Conservation (phyloP, 1,140 invertebrate species). For the Drosophila tani region DNA sequence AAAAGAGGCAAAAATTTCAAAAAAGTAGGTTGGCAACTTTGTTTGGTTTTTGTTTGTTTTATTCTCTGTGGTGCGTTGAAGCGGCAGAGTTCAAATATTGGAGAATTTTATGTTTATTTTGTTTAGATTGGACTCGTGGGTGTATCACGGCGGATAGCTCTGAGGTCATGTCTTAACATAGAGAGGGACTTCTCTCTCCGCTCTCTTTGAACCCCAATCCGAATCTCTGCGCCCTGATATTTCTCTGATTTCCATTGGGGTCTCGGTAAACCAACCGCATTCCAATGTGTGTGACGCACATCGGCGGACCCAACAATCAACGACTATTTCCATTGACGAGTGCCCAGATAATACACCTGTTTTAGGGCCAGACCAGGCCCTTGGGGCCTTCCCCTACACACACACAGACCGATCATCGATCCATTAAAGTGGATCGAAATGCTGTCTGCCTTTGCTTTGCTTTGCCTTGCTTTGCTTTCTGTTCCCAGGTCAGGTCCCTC, state of each 20-base stretch:
- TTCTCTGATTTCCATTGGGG: constrained; percentile 29
- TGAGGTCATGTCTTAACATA: constrained; percentile 62
- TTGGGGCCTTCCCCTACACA: constrained; percentile 18
- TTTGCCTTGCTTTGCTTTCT: neutral
- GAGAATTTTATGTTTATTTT: constrained; percentile 50
- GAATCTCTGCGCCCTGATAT: constrained; percentile 11
- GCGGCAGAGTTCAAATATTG: constrained; percentile 45
- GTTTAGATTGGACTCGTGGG: constrained; percentile 51
- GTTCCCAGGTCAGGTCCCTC: constrained; percentile 3
- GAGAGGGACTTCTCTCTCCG: constrained; percentile 3
- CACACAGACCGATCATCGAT: neutral
- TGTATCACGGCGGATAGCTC: constrained; percentile 25
- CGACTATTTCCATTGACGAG: constrained; percentile 58
- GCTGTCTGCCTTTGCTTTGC: neutral
- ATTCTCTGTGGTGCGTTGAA: neutral
- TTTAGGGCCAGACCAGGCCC: constrained; percentile 21
- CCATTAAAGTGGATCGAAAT: constrained; percentile 12
- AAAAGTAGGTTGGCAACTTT: constrained; percentile 54
- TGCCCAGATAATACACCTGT: constrained; percentile 43
- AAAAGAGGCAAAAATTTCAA: constrained; percentile 6
- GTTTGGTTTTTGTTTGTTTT: neutral
- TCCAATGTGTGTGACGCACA: constrained; percentile 69
- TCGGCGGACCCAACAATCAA: constrained; percentile 6
- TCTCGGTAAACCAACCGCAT: constrained; percentile 63
- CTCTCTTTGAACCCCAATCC: neutral